Evolutionary conservation across 2,888 invertebrate species (phyloP).

Genomic region (Creontiades dilutus): DNA sequence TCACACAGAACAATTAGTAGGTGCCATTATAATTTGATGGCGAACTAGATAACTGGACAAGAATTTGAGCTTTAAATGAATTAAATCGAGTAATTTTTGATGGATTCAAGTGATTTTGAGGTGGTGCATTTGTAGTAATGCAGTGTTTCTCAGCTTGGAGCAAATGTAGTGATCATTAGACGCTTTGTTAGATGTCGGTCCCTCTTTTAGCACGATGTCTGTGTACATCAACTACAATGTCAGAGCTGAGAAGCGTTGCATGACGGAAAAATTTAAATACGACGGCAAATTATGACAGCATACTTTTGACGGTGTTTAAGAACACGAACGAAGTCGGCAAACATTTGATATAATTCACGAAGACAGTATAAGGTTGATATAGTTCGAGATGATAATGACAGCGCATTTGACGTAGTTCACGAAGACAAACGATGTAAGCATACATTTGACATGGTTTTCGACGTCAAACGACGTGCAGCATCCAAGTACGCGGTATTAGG

Average conservation of each 20-base stretch:
- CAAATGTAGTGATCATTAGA: neutral
- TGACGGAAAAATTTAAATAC: neutral
- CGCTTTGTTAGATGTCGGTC: slow-evolving; percentile 5
- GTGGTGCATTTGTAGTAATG: neutral
- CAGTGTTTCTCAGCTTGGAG: neutral
- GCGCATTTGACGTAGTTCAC: no score
- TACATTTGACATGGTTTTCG: no score
- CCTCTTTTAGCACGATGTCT: slow-evolving; percentile 28
- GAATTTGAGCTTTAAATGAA: neutral
- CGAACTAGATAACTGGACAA: neutral
- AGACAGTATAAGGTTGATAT: no score
- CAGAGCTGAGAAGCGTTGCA: neutral
- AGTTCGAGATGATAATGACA: no score
- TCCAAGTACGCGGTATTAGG: no score
- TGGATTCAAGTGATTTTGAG: no score
- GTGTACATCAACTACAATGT: neutral
- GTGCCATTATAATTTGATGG: neutral
- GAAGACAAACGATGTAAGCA: no score
- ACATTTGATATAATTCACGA: neutral
- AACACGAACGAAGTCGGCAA: neutral
- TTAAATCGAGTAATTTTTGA: neutral
- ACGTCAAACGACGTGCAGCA: no score
- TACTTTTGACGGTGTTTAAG: neutral
- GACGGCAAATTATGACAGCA: neutral
- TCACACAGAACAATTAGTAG: neutral